phyloP scores from a whole-genome alignment of 2,113 vertebrate genomes.

The Rhodinocichla rosea region DNA sequence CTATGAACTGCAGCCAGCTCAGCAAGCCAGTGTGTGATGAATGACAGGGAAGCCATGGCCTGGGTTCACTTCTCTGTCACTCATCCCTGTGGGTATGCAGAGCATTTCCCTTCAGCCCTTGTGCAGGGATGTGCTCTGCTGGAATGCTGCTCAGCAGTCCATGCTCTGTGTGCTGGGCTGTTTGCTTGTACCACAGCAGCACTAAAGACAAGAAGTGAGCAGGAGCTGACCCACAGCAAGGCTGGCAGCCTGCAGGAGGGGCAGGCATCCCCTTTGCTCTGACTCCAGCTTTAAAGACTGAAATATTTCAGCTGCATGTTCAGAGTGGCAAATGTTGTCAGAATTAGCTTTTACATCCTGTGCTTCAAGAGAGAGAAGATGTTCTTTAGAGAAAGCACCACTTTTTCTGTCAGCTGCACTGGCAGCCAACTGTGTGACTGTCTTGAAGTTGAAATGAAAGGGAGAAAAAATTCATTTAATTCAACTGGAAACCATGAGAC shows the following conservation, averaged over 20 bases:
- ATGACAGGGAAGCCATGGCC: slow-evolving; percentile 49
- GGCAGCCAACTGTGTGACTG: neutral
- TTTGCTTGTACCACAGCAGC: neutral
- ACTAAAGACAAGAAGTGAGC: neutral
- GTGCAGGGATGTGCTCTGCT: neutral
- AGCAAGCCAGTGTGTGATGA: neutral
- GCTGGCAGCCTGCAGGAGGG: neutral
- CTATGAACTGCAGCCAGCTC: slow-evolving; percentile 56
- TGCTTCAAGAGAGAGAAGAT: neutral
- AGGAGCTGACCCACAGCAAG: neutral
- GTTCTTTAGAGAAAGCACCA: neutral
- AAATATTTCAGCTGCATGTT: neutral
- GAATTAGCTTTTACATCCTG: neutral
- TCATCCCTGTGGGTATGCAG: neutral
- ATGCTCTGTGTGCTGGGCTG: neutral
- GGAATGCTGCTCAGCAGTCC: neutral
- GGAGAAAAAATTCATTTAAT: neutral
- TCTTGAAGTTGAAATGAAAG: neutral
- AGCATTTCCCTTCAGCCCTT: neutral
- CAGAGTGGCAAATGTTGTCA: neutral
- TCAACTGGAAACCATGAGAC: neutral
- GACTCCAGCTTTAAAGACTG: neutral
- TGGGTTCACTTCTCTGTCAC: slow-evolving; percentile 9
- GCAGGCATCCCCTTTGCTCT: neutral
- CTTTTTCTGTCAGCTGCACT: neutral